Percentiles rank a stretch among this genome's conserved stretches.
phyloP scores from a whole-genome alignment of 1,140 invertebrate species.

The Drosophila melanica region DNA sequence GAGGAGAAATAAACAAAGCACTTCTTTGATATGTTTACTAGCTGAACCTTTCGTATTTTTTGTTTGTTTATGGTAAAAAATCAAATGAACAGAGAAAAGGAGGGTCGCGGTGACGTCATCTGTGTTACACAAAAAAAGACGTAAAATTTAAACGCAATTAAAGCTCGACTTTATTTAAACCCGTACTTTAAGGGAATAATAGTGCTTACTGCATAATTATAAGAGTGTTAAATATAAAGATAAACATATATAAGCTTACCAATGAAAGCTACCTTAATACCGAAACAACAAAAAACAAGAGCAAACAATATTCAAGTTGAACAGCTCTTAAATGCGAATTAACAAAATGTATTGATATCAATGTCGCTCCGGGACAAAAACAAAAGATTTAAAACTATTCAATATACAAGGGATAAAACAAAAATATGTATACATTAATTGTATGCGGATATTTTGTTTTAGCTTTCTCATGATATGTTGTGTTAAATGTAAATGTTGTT shows the following conservation, averaged over 20 bases:
- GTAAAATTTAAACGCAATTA: too few relatives aligned
- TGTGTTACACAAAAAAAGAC: too few relatives aligned
- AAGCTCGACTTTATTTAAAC: too few relatives aligned
- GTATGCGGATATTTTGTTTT: not conserved
- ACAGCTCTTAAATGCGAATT: not conserved
- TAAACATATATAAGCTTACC: too few relatives aligned
- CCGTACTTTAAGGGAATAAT: too few relatives aligned
- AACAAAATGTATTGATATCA: conserved; percentile 1
- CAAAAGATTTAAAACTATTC: conserved; percentile 1
- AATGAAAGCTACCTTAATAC: too few relatives aligned
- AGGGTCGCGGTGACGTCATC: too few relatives aligned
- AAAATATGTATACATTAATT: not conserved
- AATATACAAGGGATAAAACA: not conserved
- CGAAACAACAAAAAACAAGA: too few relatives aligned
- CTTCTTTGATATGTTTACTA: not conserved
- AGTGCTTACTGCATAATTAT: too few relatives aligned
- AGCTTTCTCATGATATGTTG: not conserved
- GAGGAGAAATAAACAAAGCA: not conserved
- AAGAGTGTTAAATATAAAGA: too few relatives aligned
- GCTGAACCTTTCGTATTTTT: not conserved
- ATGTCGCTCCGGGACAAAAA: not conserved
- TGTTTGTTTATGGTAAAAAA: not conserved
- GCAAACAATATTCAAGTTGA: not conserved
- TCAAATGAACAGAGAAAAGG: too few relatives aligned
- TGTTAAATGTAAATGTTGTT: not conserved